phyloP scores from a whole-genome alignment of 2,888 invertebrate genomes.

The Catotricha subobsoleta region DNA sequence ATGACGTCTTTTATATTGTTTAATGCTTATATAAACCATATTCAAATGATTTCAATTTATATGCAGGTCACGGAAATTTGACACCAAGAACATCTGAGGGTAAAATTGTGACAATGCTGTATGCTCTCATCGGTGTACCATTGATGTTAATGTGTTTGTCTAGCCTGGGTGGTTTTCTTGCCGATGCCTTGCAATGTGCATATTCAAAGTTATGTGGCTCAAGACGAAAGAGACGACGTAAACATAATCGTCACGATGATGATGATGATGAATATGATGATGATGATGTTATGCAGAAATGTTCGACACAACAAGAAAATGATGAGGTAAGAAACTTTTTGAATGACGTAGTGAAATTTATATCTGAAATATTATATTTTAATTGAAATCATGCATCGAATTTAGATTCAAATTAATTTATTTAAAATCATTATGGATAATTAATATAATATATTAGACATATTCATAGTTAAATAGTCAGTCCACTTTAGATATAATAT shows the following conservation, averaged over 20 bases:
- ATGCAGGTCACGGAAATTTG: conserved; percentile 66
- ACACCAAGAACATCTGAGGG: conserved; percentile 69
- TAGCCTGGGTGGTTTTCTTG: conserved; percentile 64
- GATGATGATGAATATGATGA: neutral
- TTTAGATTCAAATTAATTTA: too few relatives aligned
- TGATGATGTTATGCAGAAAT: neutral
- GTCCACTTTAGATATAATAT: too few relatives aligned
- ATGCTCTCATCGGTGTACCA: conserved; percentile 75
- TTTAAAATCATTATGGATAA: too few relatives aligned
- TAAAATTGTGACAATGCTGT: conserved; percentile 67
- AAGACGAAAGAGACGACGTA: neutral
- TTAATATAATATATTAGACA: too few relatives aligned
- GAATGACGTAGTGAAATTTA: conserved; percentile 1
- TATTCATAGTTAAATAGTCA: too few relatives aligned
- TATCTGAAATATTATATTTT: conserved; percentile 7
- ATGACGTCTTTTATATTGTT: too few relatives aligned
- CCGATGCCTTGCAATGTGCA: conserved; percentile 53
- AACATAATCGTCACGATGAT: neutral
- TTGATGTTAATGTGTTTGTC: conserved; percentile 72
- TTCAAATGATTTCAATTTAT: conserved; percentile 1
- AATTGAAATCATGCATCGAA: too few relatives aligned
- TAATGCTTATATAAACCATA: neutral
- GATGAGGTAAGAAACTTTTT: conserved; percentile 4
- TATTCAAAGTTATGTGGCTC: conserved; percentile 14
- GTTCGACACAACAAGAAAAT: neutral